A percentile compares a stretch with the other conserved stretches of the same genome.
Conservation (phyloP, 1,140 invertebrate species). For the Drosophila pallidifrons region DNA sequence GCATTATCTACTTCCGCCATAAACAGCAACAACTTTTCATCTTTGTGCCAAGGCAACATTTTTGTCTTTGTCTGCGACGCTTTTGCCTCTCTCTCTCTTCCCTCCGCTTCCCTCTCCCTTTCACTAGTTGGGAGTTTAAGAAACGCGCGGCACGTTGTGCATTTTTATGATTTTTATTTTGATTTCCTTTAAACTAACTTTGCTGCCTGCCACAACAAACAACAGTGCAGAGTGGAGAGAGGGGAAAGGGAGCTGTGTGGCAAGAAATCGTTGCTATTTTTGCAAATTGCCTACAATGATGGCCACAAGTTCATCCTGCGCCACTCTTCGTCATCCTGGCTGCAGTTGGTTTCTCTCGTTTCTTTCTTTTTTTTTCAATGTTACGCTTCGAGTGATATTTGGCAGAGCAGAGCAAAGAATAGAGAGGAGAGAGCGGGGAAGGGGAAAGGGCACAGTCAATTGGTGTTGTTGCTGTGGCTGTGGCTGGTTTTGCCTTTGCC, state of each 20-base stretch:
- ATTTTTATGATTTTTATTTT: conserved; percentile 84
- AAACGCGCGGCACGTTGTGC: conserved; percentile 70
- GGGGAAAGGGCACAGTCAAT: conserved; percentile 43
- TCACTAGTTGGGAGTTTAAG: conserved; percentile 35
- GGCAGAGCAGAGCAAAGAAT: conserved; percentile 5
- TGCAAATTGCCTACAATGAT: conserved; percentile 83
- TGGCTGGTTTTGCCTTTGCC: conserved; percentile 52
- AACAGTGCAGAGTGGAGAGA: not conserved
- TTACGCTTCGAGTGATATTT: conserved; percentile 61
- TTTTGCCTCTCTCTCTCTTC: conserved; percentile 7
- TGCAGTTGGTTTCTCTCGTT: conserved; percentile 2
- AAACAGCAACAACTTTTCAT: conserved; percentile 83
- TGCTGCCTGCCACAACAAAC: conserved; percentile 44
- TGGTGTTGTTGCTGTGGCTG: conserved; percentile 26
- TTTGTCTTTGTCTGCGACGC: conserved; percentile 59
- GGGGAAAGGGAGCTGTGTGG: not conserved
- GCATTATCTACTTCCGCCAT: conserved; percentile 83
- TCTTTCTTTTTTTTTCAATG: conserved; percentile 40
- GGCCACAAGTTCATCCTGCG: conserved; percentile 70
- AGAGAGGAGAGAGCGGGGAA: not conserved
- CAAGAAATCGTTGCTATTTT: conserved; percentile 77
- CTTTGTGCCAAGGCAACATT: conserved; percentile 72
- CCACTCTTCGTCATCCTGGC: conserved; percentile 20
- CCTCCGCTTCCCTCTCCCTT: not conserved
- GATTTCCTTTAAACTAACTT: conserved; percentile 83